A percentile compares a stretch with the other conserved stretches of the same genome.
Conservation (phyloP, 2,888 invertebrate species). For the Geophilus truncorum region DNA sequence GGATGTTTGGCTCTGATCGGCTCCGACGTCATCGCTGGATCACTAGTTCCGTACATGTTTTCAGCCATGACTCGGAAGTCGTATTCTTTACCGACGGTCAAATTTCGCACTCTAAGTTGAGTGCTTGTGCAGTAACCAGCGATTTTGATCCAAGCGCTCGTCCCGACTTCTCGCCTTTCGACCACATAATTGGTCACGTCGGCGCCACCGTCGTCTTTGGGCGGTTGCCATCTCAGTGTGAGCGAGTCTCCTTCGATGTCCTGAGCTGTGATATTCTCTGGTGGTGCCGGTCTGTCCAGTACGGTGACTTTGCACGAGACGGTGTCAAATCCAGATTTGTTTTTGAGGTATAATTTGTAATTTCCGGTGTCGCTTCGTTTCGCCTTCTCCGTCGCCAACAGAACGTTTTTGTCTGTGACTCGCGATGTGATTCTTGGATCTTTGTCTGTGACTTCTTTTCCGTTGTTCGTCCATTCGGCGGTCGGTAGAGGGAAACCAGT, state of each 20-base stretch:
- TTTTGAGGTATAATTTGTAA: constrained; percentile 85
- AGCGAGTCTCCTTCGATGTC: constrained; percentile 94
- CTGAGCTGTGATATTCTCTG: constrained; percentile 84
- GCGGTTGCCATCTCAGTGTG: constrained; percentile 83
- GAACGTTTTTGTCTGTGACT: constrained; percentile 78
- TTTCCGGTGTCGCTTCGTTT: constrained; percentile 84
- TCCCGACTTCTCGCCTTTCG: constrained; percentile 88
- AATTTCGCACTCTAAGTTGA: constrained; percentile 83
- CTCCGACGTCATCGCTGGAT: constrained; percentile 83
- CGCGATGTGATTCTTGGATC: constrained; percentile 44
- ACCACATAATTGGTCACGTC: constrained; percentile 90
- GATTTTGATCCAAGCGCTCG: constrained; percentile 86
- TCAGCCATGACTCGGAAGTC: constrained; percentile 93
- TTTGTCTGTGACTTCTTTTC: constrained; percentile 68
- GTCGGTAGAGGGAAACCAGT: constrained; percentile 93
- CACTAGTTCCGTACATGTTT: constrained; percentile 93
- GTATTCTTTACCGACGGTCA: constrained; percentile 89
- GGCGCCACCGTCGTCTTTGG: constrained; percentile 85
- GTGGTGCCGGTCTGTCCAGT: constrained; percentile 83
- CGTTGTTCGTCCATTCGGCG: constrained; percentile 88
- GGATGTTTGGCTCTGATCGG: constrained; percentile 92
- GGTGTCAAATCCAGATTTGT: constrained; percentile 91
- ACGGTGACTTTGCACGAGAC: constrained; percentile 93
- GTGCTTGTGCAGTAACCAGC: constrained; percentile 88
- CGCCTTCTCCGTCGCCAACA: constrained; percentile 87